Base-by-base conservation (phyloP, 2,113 vertebrate species). In the Aegithalos caudatus region DNA sequence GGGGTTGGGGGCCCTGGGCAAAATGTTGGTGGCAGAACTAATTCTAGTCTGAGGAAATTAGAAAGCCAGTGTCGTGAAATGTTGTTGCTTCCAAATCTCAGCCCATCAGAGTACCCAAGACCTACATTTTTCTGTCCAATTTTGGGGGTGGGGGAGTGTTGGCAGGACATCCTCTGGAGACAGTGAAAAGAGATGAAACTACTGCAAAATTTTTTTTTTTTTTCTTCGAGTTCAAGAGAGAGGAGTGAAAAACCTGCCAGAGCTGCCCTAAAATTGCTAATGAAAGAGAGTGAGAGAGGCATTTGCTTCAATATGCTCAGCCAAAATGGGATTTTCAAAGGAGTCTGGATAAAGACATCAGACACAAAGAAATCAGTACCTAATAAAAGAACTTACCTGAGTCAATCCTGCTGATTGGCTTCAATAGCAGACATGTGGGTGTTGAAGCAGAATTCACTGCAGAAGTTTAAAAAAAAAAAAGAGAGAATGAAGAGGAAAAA, bases 371-470 rank as follows among this genome's bases (percentile, higher is more conserved):
- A 95, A 97, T 97, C 88, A 94, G 93, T 95, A 91, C 94, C 95
- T 97, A 96, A 97, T 96, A 96, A 94, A 96, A 93, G 95, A 95
- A 96, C 93, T 96, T 97, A 97, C 95, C 95, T 97, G 93, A 95
- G 94, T 94, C 93, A 97, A 88, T 96, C 95, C 93, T 91, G 93
- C 94, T 96, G 93, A 94, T 97, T 97, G 94, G 95, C 92, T 96
- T 96, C 93, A 96, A 86, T 94, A 96, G 94, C 94, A 97, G 94
- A 96, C 93, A 88, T 94, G 95, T 97, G 94, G 89, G 95, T 96
- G 95, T 96, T 95, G 93, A 95, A 94, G 93, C 90, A 93, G 85
- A 96, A 97, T 96, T 93, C 92, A 90, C 87, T 96, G 96, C 93
- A 95, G 91, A 97, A 89, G 54, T 84, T 74, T 3, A 12, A 28